These are phyloP conservation scores for Mimas tiliae DNA, from an alignment of 2,888 invertebrate genomes.

Conservation along the genomic window DNA sequence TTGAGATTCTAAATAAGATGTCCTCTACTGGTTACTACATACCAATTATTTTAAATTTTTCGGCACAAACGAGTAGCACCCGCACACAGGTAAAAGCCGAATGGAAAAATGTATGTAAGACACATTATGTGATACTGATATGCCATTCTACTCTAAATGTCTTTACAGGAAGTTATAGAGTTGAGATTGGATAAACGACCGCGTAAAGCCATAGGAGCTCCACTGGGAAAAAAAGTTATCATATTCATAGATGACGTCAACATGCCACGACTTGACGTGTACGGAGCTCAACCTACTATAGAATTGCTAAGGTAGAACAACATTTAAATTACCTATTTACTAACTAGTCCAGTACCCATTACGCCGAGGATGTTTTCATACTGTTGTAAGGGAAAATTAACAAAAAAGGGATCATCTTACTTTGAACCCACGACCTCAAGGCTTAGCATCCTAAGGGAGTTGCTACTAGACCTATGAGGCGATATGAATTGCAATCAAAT, in stretches of 20 bases:
- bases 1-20: slow-evolving; percentile 88
- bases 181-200: slow-evolving; percentile 92
- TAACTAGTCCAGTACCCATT: background rate
- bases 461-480: too few relatives aligned
- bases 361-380: too few relatives aligned
- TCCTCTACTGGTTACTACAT: slow-evolving; percentile 86
- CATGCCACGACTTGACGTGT: slow-evolving; percentile 94
- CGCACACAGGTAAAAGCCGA: slow-evolving; percentile 86
- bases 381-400: too few relatives aligned
- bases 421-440: too few relatives aligned
- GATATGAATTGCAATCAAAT: too few relatives aligned
- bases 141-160: background rate
- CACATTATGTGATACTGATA: background rate
- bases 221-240: slow-evolving; percentile 91
- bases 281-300: slow-evolving; percentile 96
- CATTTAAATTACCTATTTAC: background rate
- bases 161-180: slow-evolving; percentile 91
- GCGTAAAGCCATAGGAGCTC: slow-evolving; percentile 91
- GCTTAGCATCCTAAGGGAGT: too few relatives aligned
- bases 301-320: slow-evolving; percentile 89
- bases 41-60: slow-evolving; percentile 93
- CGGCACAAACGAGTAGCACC: slow-evolving; percentile 94
- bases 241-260: slow-evolving; percentile 96
- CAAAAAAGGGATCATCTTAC: too few relatives aligned
- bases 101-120: background rate